These are phyloP conservation scores for Benthosema pterotum DNA, from an alignment of 2,797 vertebrate genomes.

Conservation along the genomic window DNA sequence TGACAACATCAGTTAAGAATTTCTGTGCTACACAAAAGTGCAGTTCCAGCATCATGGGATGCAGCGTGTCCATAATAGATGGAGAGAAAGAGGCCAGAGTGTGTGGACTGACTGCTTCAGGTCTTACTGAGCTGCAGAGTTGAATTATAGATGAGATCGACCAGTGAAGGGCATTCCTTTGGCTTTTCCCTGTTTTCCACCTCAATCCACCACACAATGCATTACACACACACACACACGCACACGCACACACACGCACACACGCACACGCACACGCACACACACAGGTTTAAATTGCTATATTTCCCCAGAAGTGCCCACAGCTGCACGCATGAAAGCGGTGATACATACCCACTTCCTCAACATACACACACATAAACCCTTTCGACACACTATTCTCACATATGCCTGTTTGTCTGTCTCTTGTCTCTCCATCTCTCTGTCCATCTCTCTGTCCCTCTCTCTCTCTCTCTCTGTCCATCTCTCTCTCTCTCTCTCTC, in stretches of 20 bases:
- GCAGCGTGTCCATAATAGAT: constrained; percentile 29
- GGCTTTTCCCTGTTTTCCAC: constrained; percentile 38
- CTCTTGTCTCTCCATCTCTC: no score
- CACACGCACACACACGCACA: no score
- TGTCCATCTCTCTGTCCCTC: no score
- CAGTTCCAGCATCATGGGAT: constrained; percentile 15
- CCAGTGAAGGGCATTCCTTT: constrained; percentile 43
- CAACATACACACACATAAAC: no score
- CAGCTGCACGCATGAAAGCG: no score
- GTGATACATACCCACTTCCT: no score
- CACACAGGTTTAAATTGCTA: not conserved
- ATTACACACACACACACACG: not conserved
- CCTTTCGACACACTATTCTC: no score
- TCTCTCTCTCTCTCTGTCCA: no score
- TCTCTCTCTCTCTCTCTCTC: no score
- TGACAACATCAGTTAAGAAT: no score
- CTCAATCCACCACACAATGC: constrained; percentile 14
- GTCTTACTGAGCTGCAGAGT: constrained; percentile 38
- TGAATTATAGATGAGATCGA: constrained; percentile 70
- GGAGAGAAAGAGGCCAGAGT: constrained; percentile 13
- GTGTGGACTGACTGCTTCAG: constrained; percentile 26
- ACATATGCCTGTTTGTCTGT: no score
- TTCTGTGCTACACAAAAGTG: no score
- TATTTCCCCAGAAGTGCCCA: not conserved
- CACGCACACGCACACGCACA: not conserved